Percentiles rank a stretch among this genome's conserved stretches.
Conservation (phyloP, 2,797 vertebrate genomes). For the Notolepis coatsorum region DNA sequence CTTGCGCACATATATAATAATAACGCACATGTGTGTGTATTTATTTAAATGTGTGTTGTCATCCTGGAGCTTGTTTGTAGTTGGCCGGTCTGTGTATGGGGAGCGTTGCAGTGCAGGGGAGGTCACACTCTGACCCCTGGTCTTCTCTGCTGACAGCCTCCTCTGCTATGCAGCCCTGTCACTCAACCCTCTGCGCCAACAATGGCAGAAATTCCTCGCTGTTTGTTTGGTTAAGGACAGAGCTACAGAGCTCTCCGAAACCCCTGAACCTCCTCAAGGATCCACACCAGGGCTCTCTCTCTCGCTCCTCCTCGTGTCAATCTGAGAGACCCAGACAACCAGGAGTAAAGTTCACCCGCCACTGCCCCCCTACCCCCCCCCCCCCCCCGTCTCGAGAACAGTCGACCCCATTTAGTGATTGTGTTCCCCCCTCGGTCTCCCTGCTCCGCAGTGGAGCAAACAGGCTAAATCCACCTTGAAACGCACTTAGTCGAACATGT, state of each 20-base stretch:
- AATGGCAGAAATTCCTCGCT: slow-evolving; percentile 83
- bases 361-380: no score
- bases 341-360: slow-evolving; percentile 67
- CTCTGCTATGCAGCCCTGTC: slow-evolving; percentile 77
- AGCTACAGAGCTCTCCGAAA: slow-evolving; percentile 79
- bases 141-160: slow-evolving; percentile 77
- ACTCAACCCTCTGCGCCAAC: slow-evolving; percentile 80
- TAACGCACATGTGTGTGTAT: no score
- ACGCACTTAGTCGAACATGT: slow-evolving; percentile 86
- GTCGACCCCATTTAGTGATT: slow-evolving; percentile 68
- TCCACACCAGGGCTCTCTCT: slow-evolving; percentile 72
- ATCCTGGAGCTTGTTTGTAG: neutral
- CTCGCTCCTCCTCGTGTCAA: slow-evolving; percentile 55
- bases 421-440: slow-evolving; percentile 64
- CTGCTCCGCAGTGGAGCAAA: slow-evolving; percentile 75
- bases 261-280: slow-evolving; percentile 77
- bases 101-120: slow-evolving; percentile 45
- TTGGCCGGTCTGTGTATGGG: slow-evolving; percentile 28
- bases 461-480: slow-evolving; percentile 82
- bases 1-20: no score
- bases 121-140: slow-evolving; percentile 76
- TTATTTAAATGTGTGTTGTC: neutral
- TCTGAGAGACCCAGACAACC: slow-evolving; percentile 61
- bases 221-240: slow-evolving; percentile 87
- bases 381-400: slow-evolving; percentile 45